phyloP scores from a whole-genome alignment of 2,888 invertebrate genomes.

The Epinotia nisella region DNA sequence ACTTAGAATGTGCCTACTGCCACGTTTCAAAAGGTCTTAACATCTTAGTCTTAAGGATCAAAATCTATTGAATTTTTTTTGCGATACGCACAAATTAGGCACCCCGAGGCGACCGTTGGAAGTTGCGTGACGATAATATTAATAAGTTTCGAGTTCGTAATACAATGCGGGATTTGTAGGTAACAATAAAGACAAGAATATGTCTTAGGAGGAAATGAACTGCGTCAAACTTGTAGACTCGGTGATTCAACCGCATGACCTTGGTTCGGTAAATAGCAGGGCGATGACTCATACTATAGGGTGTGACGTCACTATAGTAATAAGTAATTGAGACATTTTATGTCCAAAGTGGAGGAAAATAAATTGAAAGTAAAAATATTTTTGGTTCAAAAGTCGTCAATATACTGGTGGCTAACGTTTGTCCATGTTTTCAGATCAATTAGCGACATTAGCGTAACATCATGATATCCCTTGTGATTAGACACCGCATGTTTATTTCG shows the following conservation, averaged over 20 bases:
- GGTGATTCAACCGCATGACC: not conserved
- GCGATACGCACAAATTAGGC: conserved; percentile 18
- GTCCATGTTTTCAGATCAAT: conserved; percentile 3
- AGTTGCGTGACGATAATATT: conserved; percentile 10
- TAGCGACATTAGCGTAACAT: not conserved
- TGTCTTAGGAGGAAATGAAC: conserved; percentile 1
- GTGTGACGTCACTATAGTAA: conserved; percentile 18
- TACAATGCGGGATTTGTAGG: conserved; percentile 4
- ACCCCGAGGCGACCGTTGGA: conserved; percentile 5
- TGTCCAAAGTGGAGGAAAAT: not conserved
- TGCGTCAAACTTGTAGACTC: not conserved
- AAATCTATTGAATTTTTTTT: not conserved
- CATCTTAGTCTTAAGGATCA: not conserved
- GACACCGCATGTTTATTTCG: conserved; percentile 19
- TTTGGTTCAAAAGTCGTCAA: not conserved
- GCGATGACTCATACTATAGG: conserved; percentile 12
- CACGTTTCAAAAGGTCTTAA: not conserved
- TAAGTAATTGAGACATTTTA: conserved; percentile 2
- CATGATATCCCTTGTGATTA: conserved; percentile 6
- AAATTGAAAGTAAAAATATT: not conserved
- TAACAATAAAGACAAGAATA: not conserved
- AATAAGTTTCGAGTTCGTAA: not conserved
- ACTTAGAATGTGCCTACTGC: not conserved
- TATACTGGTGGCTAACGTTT: not conserved
- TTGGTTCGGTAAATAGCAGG: conserved; percentile 5